Evolutionary conservation across 2,888 invertebrate genomes (phyloP).

Genomic region (Diarsia rubi): DNA sequence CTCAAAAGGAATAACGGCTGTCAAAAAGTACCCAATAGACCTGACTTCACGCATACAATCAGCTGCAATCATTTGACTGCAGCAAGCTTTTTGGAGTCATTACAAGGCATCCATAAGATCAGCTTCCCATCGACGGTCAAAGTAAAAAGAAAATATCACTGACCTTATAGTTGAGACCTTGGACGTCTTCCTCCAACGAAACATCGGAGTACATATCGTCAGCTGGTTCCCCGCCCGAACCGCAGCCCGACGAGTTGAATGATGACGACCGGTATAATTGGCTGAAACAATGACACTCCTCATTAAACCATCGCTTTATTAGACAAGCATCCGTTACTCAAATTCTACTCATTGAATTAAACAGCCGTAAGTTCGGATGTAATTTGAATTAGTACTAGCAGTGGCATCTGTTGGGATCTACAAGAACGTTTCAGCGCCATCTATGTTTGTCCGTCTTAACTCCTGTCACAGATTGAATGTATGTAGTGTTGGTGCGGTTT

Average conservation of each 20-base stretch:
- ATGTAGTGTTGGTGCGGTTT: conserved; percentile 25
- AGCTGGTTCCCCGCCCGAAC: conserved; percentile 97
- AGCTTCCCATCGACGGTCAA: not conserved
- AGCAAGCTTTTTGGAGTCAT: not conserved
- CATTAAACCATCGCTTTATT: conserved; percentile 51
- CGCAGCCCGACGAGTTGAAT: conserved; percentile 97
- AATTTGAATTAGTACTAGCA: conserved; percentile 23
- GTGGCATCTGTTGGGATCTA: conserved; percentile 70
- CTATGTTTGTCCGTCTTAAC: conserved; percentile 56
- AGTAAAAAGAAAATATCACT: conserved; percentile 65
- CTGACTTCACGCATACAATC: not conserved
- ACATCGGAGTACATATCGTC: conserved; percentile 99
- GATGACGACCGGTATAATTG: conserved; percentile 98
- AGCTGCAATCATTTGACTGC: not conserved
- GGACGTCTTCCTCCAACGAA: conserved; percentile 97
- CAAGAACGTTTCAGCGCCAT: conserved; percentile 68
- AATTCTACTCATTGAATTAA: conserved; percentile 46
- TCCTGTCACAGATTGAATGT: conserved; percentile 9
- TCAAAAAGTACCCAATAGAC: no score
- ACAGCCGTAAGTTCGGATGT: not conserved
- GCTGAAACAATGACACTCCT: conserved; percentile 89
- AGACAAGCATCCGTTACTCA: conserved; percentile 36
- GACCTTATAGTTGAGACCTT: conserved; percentile 98
- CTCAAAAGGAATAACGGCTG: not conserved
- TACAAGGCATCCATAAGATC: not conserved